phyloP scores from a whole-genome alignment of 2,888 invertebrate genomes.

The Apotomis capreana region DNA sequence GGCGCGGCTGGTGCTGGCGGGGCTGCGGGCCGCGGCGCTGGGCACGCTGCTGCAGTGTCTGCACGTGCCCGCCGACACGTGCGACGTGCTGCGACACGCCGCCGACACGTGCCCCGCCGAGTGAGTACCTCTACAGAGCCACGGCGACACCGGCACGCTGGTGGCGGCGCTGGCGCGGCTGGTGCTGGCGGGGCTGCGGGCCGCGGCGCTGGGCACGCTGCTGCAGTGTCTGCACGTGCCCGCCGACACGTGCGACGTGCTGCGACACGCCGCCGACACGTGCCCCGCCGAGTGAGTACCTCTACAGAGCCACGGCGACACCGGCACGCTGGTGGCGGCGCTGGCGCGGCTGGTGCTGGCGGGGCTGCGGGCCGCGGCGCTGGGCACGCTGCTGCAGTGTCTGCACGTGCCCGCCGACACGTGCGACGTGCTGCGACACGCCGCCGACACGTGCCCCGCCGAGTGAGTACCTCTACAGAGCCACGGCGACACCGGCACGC shows the following conservation, averaged over 20 bases:
- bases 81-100: slow-evolving; percentile 48
- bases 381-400: slow-evolving; percentile 61
- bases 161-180: slow-evolving; percentile 42
- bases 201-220: slow-evolving; percentile 54
- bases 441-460: slow-evolving; percentile 38
- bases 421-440: slow-evolving; percentile 47
- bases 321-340: slow-evolving; percentile 41
- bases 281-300: neutral
- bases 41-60: slow-evolving; percentile 60
- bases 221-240: slow-evolving; percentile 60
- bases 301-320: neutral
- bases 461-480: neutral
- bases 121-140: too few species aligned
- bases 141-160: slow-evolving; percentile 35
- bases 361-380: slow-evolving; percentile 45
- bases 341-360: slow-evolving; percentile 45
- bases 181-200: slow-evolving; percentile 45
- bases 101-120: slow-evolving; percentile 33
- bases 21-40: slow-evolving; percentile 49
- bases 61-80: slow-evolving; percentile 49
- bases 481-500: slow-evolving; percentile 30
- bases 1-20: slow-evolving; percentile 45
- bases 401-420: slow-evolving; percentile 52
- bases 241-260: slow-evolving; percentile 46
- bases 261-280: slow-evolving; percentile 46